Evolutionary conservation across 1,140 invertebrate genomes (phyloP).

Genomic region (Ooceraea biroi): DNA sequence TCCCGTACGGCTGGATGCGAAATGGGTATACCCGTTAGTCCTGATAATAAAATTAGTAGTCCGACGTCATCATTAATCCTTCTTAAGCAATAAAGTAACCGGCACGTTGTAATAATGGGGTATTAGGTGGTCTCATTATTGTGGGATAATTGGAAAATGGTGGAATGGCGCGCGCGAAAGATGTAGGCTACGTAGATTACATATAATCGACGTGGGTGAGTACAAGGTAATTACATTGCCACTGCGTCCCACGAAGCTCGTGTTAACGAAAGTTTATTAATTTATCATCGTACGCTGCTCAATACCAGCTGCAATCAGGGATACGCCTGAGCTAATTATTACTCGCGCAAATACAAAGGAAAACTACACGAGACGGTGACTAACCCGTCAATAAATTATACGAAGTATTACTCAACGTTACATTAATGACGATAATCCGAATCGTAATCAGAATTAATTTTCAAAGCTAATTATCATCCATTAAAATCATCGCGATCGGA

Average conservation of each 20-base stretch:
- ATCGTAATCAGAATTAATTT: not conserved
- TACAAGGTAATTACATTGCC: slow-evolving; percentile 53
- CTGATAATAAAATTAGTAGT: slow-evolving; percentile 59
- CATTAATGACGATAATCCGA: slow-evolving; percentile 16
- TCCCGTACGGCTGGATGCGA: slow-evolving; percentile 13
- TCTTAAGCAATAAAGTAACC: slow-evolving; percentile 60
- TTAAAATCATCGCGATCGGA: slow-evolving; percentile 11
- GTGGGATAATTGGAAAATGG: slow-evolving; percentile 60
- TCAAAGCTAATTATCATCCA: slow-evolving; percentile 28
- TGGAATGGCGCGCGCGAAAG: slow-evolving; percentile 48
- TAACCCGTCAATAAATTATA: not conserved
- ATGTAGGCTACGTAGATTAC: slow-evolving; percentile 56
- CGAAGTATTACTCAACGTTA: slow-evolving; percentile 17
- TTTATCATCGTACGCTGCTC: slow-evolving; percentile 39
- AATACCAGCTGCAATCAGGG: not conserved
- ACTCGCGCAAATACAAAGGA: not conserved
- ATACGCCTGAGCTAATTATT: slow-evolving; percentile 28
- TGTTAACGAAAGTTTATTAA: slow-evolving; percentile 58
- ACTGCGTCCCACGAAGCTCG: slow-evolving; percentile 2
- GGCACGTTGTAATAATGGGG: slow-evolving; percentile 56
- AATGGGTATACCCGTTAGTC: slow-evolving; percentile 44
- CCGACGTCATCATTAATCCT: slow-evolving; percentile 58
- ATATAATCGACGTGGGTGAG: slow-evolving; percentile 45
- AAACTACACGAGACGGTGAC: not conserved
- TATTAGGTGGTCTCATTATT: slow-evolving; percentile 59